Evolutionary conservation across 2,113 vertebrate genomes (phyloP).

Genomic region (Myanophis thanlyinensis): DNA sequence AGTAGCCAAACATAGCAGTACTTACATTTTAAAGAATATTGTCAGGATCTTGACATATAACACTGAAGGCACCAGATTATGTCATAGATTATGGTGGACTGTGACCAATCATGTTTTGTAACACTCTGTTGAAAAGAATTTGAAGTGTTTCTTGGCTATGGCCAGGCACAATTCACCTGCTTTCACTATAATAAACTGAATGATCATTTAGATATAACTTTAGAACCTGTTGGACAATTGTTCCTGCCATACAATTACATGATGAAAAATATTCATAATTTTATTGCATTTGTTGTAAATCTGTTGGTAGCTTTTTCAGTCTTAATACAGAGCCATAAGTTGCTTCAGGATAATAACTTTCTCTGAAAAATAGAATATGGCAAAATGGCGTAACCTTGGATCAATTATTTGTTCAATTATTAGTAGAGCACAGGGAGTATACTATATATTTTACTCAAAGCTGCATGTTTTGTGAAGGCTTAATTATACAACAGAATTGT

Average conservation of each 20-base stretch:
- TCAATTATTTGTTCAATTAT: not conserved
- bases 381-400: not conserved
- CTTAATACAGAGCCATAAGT: not conserved
- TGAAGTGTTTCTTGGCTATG: not conserved
- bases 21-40: not conserved
- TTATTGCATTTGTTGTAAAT: not conserved
- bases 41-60: not conserved
- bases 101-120: not conserved
- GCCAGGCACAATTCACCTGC: not conserved
- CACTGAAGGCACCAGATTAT: not conserved
- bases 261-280: not conserved
- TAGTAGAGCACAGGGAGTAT: not conserved
- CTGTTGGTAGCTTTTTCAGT: not conserved
- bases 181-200: not conserved
- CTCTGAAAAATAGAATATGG: not conserved
- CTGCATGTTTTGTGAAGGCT: not conserved
- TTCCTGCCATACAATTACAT: not conserved
- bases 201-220: not conserved
- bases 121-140: not conserved
- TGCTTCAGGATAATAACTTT: not conserved
- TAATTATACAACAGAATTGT: not conserved
- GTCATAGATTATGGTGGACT: not conserved
- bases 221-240: not conserved
- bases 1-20: not conserved
- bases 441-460: not conserved